Percentiles rank a stretch among this genome's conserved stretches.
phyloP scores from a whole-genome alignment of 2,888 invertebrate genomes.

The Sycophila texana region DNA sequence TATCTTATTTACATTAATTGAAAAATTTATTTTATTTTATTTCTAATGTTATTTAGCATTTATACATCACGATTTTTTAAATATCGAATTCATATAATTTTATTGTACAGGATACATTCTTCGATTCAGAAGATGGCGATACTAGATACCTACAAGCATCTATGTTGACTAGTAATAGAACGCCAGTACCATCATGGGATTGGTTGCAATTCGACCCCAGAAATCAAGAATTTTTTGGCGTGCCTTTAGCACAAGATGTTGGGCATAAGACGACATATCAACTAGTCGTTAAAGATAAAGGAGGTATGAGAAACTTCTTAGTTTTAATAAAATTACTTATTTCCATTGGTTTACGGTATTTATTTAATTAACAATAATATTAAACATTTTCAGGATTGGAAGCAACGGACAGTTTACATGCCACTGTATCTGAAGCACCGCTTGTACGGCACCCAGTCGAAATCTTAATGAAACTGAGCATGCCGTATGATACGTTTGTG shows the following conservation, averaged over 20 bases:
- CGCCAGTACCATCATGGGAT: conserved; percentile 81
- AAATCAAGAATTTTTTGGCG: conserved; percentile 92
- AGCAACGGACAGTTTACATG: conserved; percentile 87
- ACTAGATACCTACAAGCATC: conserved; percentile 85
- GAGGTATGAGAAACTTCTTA: conserved; percentile 58
- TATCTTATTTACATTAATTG: conserved; percentile 58
- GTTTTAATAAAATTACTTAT: not conserved
- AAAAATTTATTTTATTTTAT: not conserved
- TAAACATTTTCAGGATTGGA: conserved; percentile 71
- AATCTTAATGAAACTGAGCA: conserved; percentile 87
- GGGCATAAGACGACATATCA: conserved; percentile 88
- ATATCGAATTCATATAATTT: not conserved
- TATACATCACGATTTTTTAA: not conserved
- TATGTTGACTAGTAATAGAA: conserved; percentile 84
- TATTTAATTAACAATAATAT: not conserved
- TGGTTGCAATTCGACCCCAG: conserved; percentile 94
- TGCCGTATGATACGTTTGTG: conserved; percentile 82
- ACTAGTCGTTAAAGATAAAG: conserved; percentile 78
- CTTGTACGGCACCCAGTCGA: conserved; percentile 84
- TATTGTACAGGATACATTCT: conserved; percentile 86
- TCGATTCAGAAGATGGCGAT: conserved; percentile 90
- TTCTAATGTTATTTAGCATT: not conserved
- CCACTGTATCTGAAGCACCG: conserved; percentile 83
- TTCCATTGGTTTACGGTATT: not conserved
- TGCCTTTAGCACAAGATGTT: conserved; percentile 84